Percentiles rank a stretch among this genome's conserved stretches.
phyloP scores from a whole-genome alignment of 64 coral and sea anemone species.

The Stichodactyla mertensii region DNA sequence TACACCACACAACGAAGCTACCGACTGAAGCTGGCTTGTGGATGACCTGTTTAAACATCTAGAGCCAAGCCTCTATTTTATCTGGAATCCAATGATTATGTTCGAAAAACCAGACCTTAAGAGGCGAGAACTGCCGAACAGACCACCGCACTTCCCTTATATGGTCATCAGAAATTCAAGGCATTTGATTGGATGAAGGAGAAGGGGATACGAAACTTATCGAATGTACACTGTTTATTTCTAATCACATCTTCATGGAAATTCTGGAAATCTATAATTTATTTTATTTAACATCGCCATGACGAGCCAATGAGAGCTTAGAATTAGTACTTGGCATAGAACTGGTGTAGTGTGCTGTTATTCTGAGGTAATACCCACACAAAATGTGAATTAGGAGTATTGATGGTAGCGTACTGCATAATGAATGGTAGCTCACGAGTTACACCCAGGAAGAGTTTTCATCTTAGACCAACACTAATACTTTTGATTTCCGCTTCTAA shows the following conservation, averaged over 20 bases:
- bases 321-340: neutral
- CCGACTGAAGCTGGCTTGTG: neutral
- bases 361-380: no score
- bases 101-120: neutral
- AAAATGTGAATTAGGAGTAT: no score
- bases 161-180: neutral
- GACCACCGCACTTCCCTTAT: neutral
- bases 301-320: neutral
- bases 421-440: neutral
- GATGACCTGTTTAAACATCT: neutral
- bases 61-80: neutral
- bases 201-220: neutral
- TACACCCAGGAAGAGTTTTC: neutral
- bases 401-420: neutral
- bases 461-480: neutral
- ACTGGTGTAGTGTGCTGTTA: neutral
- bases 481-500: neutral
- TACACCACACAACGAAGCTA: neutral
- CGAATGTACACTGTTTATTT: neutral
- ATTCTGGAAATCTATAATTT: slow-evolving; percentile 17
- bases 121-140: neutral
- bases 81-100: neutral
- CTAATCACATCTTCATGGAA: neutral
- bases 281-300: slow-evolving; percentile 19
- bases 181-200: neutral